Evolutionary conservation across 2,888 invertebrate genomes (phyloP), one percentile per base, ranked within the genome.

Genomic region (Cryptocephalus primarius): DNA sequence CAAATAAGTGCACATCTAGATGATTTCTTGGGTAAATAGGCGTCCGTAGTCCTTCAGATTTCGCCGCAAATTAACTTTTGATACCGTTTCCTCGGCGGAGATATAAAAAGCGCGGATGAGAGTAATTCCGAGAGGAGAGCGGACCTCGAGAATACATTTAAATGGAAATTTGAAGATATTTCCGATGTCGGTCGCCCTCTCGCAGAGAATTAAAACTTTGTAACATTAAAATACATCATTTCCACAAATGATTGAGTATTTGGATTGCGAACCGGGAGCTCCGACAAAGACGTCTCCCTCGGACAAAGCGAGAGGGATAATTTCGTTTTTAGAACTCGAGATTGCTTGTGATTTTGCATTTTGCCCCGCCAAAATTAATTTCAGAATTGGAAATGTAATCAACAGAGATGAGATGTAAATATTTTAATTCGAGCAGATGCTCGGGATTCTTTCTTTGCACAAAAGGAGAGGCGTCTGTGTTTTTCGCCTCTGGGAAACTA

Each of bases 51-150:
- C 22, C 22, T 22, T 65, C 64, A 68, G 67, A 68, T 68, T 69
- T 68, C 63, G 66, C 69, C 70, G 67, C 70, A 69, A 70, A 70
- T 70, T 70, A 70, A 69, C 70, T 69, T 70, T 64, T 68, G 68
- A 66, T 69, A 67, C 65, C 6, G 36, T 65, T 68, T 68, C 64
- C 70, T 70, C 70, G 61, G 60, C 60, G 70, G 70, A 63, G 66
- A 66, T 65, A 69, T 70, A 69, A 70, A 70, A 70, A 68, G 62
- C 64, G 58, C 36, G 11, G 57, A 22, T 22, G 22, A 22, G 22
- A 61, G 67, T 66, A 68, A 69, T 68, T 68, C 51, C 48, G 54
- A 51, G 53, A 53, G 50, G 43, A 22, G 6, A 51, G 55, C 58
- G 52, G 56, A 55, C 58, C 59, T 56, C 58, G 62, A 36, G 12